These are phyloP conservation scores for Sylvia atricapilla DNA, from an alignment of 2,113 vertebrate genomes.

Conservation along the genomic window DNA sequence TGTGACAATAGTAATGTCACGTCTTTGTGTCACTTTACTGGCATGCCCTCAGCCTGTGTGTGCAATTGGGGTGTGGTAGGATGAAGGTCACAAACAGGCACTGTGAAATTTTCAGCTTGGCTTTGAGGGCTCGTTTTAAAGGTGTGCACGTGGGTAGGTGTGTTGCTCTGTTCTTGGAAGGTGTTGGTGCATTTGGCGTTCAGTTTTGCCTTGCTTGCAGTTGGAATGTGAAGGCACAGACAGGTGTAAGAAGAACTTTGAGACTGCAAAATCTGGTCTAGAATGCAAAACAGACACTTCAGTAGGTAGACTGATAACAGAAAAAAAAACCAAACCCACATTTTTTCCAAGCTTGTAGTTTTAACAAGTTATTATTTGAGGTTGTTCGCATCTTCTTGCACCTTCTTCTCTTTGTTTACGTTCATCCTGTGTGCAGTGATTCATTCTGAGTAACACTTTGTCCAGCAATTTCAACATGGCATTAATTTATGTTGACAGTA, in stretches of 20 bases:
- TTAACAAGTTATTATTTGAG: neutral
- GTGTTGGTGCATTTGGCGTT: neutral
- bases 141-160: fast-evolving
- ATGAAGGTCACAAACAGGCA: neutral
- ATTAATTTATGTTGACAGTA: neutral
- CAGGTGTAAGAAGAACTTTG: neutral
- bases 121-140: neutral
- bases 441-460: neutral
- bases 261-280: neutral
- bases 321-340: fast-evolving
- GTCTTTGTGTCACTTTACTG: too few relatives aligned
- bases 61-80: neutral
- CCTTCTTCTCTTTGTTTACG: neutral
- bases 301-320: neutral
- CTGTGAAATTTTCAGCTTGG: neutral
- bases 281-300: neutral
- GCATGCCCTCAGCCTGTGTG: neutral
- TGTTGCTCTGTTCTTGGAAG: neutral
- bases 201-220: neutral
- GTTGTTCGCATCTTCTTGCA: neutral
- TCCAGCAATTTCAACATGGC: neutral
- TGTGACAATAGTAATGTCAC: neutral
- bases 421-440: neutral
- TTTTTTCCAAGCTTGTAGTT: neutral
- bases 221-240: neutral